Evolutionary conservation across 2,797 vertebrate genomes (phyloP), one percentile per base, ranked within the genome.

Genomic region (Liasis olivaceus): DNA sequence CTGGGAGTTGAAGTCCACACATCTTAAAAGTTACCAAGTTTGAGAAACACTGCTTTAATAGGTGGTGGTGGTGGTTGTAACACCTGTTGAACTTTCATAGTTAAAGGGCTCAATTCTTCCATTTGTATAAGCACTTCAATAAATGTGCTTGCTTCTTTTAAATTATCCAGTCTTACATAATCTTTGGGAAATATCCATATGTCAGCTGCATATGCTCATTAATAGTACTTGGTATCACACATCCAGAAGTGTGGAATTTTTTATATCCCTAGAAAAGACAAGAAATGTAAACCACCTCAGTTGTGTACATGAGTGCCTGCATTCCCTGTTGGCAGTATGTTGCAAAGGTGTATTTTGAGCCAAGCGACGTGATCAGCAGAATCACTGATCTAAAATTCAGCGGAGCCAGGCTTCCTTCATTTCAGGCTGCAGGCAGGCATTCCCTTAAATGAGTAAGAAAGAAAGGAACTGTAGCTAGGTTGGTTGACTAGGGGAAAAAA

Each of bases 91-190:
- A 59, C 15, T 89, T 90, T 89, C 91, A 72, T 77, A 93, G 88
- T 90, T 97, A 96, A 81, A 96, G 89, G 89, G 91, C 91, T 97
- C 93, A 95, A 85, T 93, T 94, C 94, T 95, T 94, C 56, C 87
- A 90, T 92, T 95, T 90, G 66, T 66, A 72, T 0, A 0, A 31
- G 92, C n/a, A 12, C 1, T 72, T 95, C 93, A 93, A 66, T 88
- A 56, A 81, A 93, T 56, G 85, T 94, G 60, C 90, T 91, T 0
- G 0, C 36, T 47, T 89, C 87, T 88, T 93, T n/a, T 20, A 63
- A 92, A 24, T 14, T 56, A 72, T 26, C 62, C 77, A 36, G 8
- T 54, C 63, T 84, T 5, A 54, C 28, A 26, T 77, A 54, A 42
- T 72, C 85, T 92, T 63, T 91, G 86, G 87, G 13, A 62, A 54